Percentiles rank a stretch among this genome's conserved stretches.
These are phyloP conservation scores for Spisula solida DNA, from an alignment of 2,888 invertebrate genomes.

Conservation along the genomic window DNA sequence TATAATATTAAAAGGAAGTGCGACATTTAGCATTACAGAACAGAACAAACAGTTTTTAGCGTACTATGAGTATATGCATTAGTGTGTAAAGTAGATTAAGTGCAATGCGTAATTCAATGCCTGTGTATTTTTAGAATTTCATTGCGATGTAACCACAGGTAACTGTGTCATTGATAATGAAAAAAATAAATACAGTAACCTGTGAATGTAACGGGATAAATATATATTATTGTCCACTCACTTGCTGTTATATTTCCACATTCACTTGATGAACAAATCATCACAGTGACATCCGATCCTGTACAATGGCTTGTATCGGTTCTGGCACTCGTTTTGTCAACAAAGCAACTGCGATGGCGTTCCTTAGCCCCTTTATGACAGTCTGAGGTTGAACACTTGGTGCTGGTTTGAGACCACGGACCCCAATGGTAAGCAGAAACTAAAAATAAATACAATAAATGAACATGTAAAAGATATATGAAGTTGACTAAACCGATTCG, in stretches of 20 bases:
- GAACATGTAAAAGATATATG: neutral
- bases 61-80: too few species aligned
- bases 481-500: too few species aligned
- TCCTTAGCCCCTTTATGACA: neutral
- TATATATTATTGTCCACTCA: neutral
- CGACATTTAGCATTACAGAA: too few species aligned
- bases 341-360: conserved; percentile 26
- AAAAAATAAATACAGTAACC: too few species aligned
- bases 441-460: neutral
- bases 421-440: conserved; percentile 22
- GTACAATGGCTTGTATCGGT: neutral
- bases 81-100: too few species aligned
- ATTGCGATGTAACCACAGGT: too few species aligned
- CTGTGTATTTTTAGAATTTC: too few species aligned
- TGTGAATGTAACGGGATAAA: too few species aligned
- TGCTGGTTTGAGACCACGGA: neutral
- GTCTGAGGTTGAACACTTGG: neutral
- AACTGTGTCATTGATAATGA: too few species aligned
- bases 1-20: too few species aligned
- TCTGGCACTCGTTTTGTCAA: neutral
- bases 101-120: too few species aligned
- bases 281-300: neutral
- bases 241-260: neutral
- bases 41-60: too few species aligned
- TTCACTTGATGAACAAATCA: neutral